A percentile compares a stretch with the other conserved stretches of the same genome.
phyloP scores from a whole-genome alignment of 2,797 vertebrate genomes.

The Dipus sagitta region DNA sequence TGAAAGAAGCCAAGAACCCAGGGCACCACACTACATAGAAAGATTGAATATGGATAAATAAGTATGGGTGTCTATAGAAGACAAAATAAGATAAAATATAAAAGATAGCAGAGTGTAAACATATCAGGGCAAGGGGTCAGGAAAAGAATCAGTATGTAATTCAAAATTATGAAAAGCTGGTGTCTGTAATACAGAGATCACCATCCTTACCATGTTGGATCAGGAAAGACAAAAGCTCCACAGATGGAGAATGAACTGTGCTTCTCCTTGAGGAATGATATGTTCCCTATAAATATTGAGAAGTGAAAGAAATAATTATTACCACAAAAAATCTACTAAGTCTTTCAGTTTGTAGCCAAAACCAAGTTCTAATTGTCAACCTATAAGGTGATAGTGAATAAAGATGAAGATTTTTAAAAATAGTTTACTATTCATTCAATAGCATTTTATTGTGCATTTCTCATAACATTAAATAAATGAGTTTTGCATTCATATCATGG shows the following conservation, averaged over 20 bases:
- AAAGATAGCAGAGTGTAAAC: not conserved
- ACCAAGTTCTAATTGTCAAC: not conserved
- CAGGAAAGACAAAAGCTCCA: not conserved
- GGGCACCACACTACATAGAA: not conserved
- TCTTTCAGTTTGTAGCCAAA: not conserved
- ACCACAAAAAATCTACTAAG: not conserved
- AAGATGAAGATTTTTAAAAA: not conserved
- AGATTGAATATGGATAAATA: not conserved
- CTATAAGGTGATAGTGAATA: not conserved
- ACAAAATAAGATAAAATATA: not conserved
- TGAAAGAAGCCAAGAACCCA: not conserved
- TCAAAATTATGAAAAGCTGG: not conserved
- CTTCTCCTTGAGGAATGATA: not conserved
- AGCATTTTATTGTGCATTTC: not conserved
- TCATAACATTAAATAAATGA: not conserved
- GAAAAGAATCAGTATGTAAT: not conserved
- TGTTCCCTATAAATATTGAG: not conserved
- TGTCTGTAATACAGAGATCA: not conserved
- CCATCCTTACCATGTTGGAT: not conserved
- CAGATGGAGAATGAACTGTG: not conserved
- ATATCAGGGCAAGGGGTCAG: not conserved
- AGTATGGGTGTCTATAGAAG: not conserved
- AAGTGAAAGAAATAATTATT: slow-evolving; percentile 16
- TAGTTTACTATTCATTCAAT: not conserved
- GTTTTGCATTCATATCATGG: not conserved